Base-by-base conservation (phyloP, 2,113 vertebrate genomes). In the Equus przewalskii region DNA sequence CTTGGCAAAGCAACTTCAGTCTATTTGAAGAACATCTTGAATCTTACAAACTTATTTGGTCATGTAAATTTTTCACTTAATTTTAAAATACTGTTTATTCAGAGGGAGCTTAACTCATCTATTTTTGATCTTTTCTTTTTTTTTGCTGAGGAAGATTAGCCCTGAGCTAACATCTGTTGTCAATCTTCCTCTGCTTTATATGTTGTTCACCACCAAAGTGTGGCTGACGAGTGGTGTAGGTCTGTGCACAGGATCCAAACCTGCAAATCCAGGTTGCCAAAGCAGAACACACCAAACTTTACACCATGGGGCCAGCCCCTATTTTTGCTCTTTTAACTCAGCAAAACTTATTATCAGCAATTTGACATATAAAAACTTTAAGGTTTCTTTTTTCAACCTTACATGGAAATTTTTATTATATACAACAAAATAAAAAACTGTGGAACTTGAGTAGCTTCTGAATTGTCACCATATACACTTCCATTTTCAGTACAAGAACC, bases 21-120 rank as follows among this genome's bases (percentile, higher is more conserved):
- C 69, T 94, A 78, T 87, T 91, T 67, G 30, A 88, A 81, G 64
- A 97, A 93, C 4, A 75, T 88, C 51, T 60, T 89, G 72, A 80
- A 80, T 79, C 41, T 64, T 51, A 94, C 30, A 88, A 33, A 91
- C 80, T 41, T 91, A 94, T 87, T 79, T 97, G 41, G 16, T 79
- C 91, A 44, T 60, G 60, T 80, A 91, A 58, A 78, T 91, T 92
- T 95, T 64, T 44, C n/a, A 44, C 56, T 91, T 94, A 91, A 93
- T 62, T 90, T 93, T 56, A 83, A 96, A 96, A 86, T 54, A 84
- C 5, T 33, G 4, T 51, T 88, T 93, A 73, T 54, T 88, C 44
- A 70, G 46, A 92, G 79, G 56, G 33, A 67, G 3, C 3, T 30
- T 87, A 92, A 89, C 21, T 60, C 46, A 84, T 79, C 87, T 83